Base-by-base conservation (phyloP, 2,113 vertebrate genomes). In the Antidorcas marsupialis region DNA sequence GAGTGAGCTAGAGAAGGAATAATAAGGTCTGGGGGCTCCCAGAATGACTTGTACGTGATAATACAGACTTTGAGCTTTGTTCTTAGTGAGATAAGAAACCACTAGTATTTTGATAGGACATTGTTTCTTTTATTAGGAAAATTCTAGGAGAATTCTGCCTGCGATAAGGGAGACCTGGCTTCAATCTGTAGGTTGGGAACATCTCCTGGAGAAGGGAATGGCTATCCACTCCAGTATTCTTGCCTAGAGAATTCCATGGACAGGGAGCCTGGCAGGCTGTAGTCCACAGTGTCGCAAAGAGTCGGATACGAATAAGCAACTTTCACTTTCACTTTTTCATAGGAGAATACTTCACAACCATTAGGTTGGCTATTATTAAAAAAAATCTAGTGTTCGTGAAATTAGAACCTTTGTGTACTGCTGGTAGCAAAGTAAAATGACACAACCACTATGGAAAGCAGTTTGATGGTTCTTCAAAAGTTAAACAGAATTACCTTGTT, bases 221-320 rank as follows among this genome's bases (percentile, higher is more conserved):
- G 19, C n/a, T 71, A 39, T 12, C 67, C 19, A 39, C 19, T 36
- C 67, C 67, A 23, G n/a, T 71, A 23, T 39, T 71, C 67, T 23
- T 71, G n/a, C 67, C n/a, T 71, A 71, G n/a, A 39, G 67, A 71
- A 71, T 71, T 39, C n/a, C n/a, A 23, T 71, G 19, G n/a, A 23
- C n/a, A 71, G 67, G 10, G 5, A 71, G n/a, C n/a, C 67, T 71
- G 19, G n/a, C 10, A 12, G 19, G 9, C n/a, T 71, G 2, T 36
- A 23, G 64, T 71, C n/a, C 64, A 23, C 64, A 71, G 64, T 36
- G 67, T 36, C 0, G 0, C 19, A 39, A 39, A 71, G 19, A 71
- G 67, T 71, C 2, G 0, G 62, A 23, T 39, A 71, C 0, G 0
- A 39, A 8, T 71, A 7, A 71, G n/a, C 67, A 39, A 23, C 5